Percentiles rank a stretch among this genome's conserved stretches.
These are phyloP conservation scores for Lagopus muta DNA, from an alignment of 2,113 vertebrate species.

Conservation along the genomic window DNA sequence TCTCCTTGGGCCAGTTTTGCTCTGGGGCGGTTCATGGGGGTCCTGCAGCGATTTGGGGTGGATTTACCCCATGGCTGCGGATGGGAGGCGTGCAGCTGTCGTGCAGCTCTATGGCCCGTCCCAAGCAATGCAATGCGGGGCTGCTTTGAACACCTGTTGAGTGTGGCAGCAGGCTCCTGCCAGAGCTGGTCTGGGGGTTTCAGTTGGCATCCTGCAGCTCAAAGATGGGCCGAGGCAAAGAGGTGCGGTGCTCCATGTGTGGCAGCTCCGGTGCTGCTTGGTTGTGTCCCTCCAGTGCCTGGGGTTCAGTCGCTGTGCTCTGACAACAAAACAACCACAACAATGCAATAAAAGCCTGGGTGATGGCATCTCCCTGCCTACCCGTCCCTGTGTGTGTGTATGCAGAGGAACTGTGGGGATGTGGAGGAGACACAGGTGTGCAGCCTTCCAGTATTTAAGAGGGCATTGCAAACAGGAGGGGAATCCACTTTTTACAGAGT, in stretches of 20 bases:
- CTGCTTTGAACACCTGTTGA: not conserved
- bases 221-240: not conserved
- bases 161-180: not conserved
- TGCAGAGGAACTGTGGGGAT: not conserved
- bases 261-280: not conserved
- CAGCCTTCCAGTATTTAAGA: too few relatives aligned
- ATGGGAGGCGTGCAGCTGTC: too few relatives aligned
- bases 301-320: too few relatives aligned
- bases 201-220: not conserved
- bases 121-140: not conserved
- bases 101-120: not conserved
- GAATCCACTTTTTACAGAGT: too few relatives aligned
- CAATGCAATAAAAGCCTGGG: too few relatives aligned
- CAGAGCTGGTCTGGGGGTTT: not conserved
- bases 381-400: rapidly evolving
- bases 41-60: not conserved
- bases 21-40: not conserved
- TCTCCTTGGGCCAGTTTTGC: slow-evolving; percentile 8
- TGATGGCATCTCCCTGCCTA: not conserved
- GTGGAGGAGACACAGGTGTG: too few relatives aligned
- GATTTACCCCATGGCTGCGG: not conserved
- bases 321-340: not conserved
- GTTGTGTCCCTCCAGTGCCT: rapidly evolving
- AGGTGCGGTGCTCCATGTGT: rapidly evolving
- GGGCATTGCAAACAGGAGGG: too few relatives aligned